Evolutionary conservation across 2,888 invertebrate genomes (phyloP).

Genomic region (Macropis europaea): DNA sequence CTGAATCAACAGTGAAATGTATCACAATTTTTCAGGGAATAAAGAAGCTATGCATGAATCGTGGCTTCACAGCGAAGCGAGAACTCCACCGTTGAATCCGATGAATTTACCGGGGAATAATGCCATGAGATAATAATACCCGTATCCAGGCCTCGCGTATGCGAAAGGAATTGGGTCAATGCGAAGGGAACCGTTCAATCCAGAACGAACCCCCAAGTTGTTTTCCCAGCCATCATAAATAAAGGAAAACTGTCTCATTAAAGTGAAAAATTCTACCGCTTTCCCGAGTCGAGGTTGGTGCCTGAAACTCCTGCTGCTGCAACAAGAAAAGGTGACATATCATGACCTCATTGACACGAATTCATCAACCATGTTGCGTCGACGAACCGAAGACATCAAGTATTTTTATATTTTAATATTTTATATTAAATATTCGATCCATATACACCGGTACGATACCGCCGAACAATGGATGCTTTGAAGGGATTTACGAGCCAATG

Average conservation of each 20-base stretch:
- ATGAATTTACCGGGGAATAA: slow-evolving; percentile 12
- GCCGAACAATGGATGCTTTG: too few relatives aligned
- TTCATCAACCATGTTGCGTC: too few relatives aligned
- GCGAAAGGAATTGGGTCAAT: slow-evolving; percentile 37
- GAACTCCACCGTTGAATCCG: background rate
- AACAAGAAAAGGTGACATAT: background rate
- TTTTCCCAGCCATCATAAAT: background rate
- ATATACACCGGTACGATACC: too few relatives aligned
- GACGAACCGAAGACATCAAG: too few relatives aligned
- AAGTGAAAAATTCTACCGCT: background rate
- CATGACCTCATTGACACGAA: too few relatives aligned
- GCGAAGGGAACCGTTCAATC: slow-evolving; percentile 29
- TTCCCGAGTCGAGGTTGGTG: background rate
- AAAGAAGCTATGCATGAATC: background rate
- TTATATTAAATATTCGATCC: too few relatives aligned
- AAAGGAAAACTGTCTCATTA: background rate
- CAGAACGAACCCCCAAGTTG: background rate
- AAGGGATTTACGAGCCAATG: too few relatives aligned
- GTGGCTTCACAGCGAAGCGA: background rate
- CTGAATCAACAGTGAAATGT: too few relatives aligned
- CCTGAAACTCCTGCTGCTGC: too few relatives aligned
- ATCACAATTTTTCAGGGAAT: background rate
- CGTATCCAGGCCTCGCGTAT: slow-evolving; percentile 31
- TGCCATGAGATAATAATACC: slow-evolving; percentile 31
- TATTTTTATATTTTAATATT: too few relatives aligned